Base-by-base conservation (phyloP, 2,113 vertebrate genomes). In the Corythornis madagascariensis region DNA sequence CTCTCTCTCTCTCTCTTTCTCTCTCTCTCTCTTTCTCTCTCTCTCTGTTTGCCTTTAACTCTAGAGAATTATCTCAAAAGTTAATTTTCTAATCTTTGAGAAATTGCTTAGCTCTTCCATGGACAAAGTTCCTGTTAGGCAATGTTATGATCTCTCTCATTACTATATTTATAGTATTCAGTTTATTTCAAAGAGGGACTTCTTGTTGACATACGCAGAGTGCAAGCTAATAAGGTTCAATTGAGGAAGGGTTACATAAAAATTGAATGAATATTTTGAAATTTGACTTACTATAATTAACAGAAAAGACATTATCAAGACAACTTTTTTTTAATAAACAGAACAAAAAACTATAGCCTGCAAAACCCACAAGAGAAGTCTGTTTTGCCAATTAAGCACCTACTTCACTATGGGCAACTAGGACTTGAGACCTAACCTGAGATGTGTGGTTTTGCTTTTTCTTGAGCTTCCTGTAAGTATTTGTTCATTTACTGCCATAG, bases 401-500 rank as follows among this genome's bases (percentile, higher is more conserved):
- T 85, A 70, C 52, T 59, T 94, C 78, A 52, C 26, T 50, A 65
- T 16, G 66, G 65, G 86, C 81, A 82, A 28, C 53, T 33, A 57
- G 38, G 28, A 73, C 74, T 94, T 1, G 0, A 55, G 70, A 80
- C 71, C 78, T 77, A 91, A 83, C 81, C 83, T 86, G 80, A 69
- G 63, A 88, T 75, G 66, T 90, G 83, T 77, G 76, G 64, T 67
- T 96, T 89, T 91, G 28, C 84, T 93, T 83, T 67, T 91, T 87
- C 75, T 76, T 87, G 83, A 14, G 55, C 77, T 90, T 88, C 33
- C 90, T 47, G 48, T 64, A 52, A 95, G 84, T 71, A 67, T 88
- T 89, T 92, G 77, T 93, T 96, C 89, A 61, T 86, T 93, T 88
- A 96, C 83, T 93, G 78, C 91, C 95, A 94, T 86, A 79, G 84